Base-by-base conservation (phyloP, 2,888 invertebrate species). In the Blera fallax region DNA sequence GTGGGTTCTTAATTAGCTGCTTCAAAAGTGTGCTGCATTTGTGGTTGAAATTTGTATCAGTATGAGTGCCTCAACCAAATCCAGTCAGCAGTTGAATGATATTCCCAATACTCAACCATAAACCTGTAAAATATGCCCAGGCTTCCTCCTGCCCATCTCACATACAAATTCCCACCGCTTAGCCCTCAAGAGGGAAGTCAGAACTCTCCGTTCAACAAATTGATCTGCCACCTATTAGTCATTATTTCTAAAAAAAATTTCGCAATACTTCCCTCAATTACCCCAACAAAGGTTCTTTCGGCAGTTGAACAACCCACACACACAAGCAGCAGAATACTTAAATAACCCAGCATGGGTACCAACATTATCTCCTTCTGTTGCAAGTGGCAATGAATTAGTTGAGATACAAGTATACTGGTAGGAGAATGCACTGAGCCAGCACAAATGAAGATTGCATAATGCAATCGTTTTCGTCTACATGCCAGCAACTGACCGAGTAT, bases 381-480 rank as follows among this genome's bases (percentile, higher is more conserved):
- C 32, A 8, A 21, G 29, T 18, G 52, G 50, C 50, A 76, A 74
- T 69, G 81, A 69, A 69, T 62, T 69, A 48, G 27, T 70, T 60
- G 32, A 67, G 43, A 32, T 16, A n/a, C n/a, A n/a, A n/a, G n/a
- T n/a, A 18, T 58, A 72, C 70, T 10, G 58, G 45, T 34, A 72
- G 45, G 18, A 48, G 50, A 40, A n/a, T 24, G 78, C 69, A 58
- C 73, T 74, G 40, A 84, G 54, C 69, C 84, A 69, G 62, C 62
- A 79, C 84, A 76, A 80, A 74, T 80, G 48, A 65, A 70, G 74
- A 65, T 78, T 83, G 72, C 77, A 77, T 77, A 77, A 83, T 83
- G 65, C 72, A 83, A 72, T 77, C 65, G 21, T 77, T 76, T 56
- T 76, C 62, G 34, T 70, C 64, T 45, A 37, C 69, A 73, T 69